Evolutionary conservation across 2,797 vertebrate species (phyloP), one percentile per base, ranked within the genome.

Genomic region (Cyclura pinguis): DNA sequence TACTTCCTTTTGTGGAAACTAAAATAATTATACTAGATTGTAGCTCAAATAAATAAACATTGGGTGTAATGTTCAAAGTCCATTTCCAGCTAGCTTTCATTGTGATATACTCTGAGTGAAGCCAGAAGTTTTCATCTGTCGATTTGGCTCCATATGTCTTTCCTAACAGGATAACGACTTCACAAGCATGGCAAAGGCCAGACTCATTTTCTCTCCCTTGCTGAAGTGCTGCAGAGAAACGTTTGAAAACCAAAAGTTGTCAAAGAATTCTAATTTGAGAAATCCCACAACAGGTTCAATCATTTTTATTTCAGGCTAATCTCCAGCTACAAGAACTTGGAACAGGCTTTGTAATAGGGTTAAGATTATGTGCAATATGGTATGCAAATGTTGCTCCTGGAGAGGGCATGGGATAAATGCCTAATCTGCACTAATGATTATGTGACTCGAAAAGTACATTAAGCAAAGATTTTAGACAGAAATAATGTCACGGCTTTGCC

Each of bases 231-330:
- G 52, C 86, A 55, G 94, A 96, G 96, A 95, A 55, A 90, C 22
- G 90, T 57, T 22, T 89, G 80, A 93, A 93, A 96, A 85, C 78
- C 93, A 85, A 91, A 93, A 94, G 3, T 93, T 52, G 0, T 90
- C 93, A 89, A 62, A 94, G 74, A 93, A 91, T 87, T 32, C 7
- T 93, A 95, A 95, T 94, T 94, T 95, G 84, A 94, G 94, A 94
- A 92, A 96, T 93, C 52, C 87, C 29, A 1, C 59, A 95, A 91
- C 88, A 94, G 81, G 81, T 90, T 87, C 87, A 90, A 80, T 93
- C 84, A 85, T 9, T 87, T 91, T 86, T 2, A 92, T 94, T 85
- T 76, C 80, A 94, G 62, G 81, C 32, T 84, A 74, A 87, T 82
- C 87, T 83, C 22, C 80, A 89, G 3, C 87, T 6, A 89, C 72